Percentiles rank a stretch among this genome's conserved stretches.
These are phyloP conservation scores for Garrulus glandarius DNA, from an alignment of 2,797 vertebrate genomes.

Conservation along the genomic window DNA sequence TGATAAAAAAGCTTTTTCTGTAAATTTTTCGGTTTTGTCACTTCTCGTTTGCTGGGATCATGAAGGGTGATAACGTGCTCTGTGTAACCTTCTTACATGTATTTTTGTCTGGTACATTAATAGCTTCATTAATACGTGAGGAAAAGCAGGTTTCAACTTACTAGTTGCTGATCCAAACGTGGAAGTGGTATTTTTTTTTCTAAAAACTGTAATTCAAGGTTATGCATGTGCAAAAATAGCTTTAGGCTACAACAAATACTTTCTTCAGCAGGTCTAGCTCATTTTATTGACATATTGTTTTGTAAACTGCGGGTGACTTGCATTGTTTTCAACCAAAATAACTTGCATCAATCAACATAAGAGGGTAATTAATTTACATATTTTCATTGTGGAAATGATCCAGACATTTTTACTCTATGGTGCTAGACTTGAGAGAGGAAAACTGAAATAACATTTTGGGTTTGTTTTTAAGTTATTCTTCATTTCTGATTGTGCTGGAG, in stretches of 20 bases:
- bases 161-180: constrained; percentile 2
- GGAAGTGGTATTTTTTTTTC: background rate
- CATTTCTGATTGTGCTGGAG: background rate
- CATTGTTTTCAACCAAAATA: constrained; percentile 68
- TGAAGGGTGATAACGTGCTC: background rate
- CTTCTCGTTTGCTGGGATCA: background rate
- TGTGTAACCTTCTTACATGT: background rate
- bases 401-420: background rate
- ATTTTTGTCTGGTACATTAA: constrained; percentile 47
- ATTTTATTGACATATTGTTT: constrained; percentile 72
- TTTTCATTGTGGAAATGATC: constrained; percentile 47
- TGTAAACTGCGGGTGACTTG: constrained; percentile 67
- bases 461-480: constrained; percentile 13
- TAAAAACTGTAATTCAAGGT: constrained; percentile 57
- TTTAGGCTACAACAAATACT: constrained; percentile 62
- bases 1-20: background rate
- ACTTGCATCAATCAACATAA: constrained; percentile 67
- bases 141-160: constrained; percentile 12
- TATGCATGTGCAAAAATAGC: constrained; percentile 61
- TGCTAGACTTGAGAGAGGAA: background rate
- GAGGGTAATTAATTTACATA: constrained; percentile 63
- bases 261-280: constrained; percentile 55
- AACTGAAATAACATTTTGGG: background rate
- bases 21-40: constrained; percentile 2
- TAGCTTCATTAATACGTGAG: constrained; percentile 22